Evolutionary conservation across 2,888 invertebrate genomes (phyloP), one percentile per base, ranked within the genome.

Genomic region (Heliconius cydno): DNA sequence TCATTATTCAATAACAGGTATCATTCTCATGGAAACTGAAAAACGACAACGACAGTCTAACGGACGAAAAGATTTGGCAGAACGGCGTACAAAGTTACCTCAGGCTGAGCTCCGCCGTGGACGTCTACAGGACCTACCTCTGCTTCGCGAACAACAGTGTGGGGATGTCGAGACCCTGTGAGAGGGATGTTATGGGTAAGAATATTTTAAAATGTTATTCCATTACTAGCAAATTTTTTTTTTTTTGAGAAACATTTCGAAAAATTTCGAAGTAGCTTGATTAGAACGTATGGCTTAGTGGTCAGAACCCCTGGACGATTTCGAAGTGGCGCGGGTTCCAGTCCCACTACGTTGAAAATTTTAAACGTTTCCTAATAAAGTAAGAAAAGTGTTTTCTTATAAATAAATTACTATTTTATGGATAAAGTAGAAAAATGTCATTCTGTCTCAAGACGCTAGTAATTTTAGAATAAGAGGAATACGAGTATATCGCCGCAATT

Each of bases 91-190:
- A 92, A 84, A 96, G 96, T 86, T 95, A 96, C 90, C 96, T 98
- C 0, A 86, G 86, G 0, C 88, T 95, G 5, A 90, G 91, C 65
- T 84, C 90, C 5, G 86, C 89, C n/a, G 96, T 96, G 22, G 91
- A 90, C 22, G 90, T 91, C 0, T 95, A 96, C 87, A 96, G 98
- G 80, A 98, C 97, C 7, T 98, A 98, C 91, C 96, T 97, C 79
- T 98, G 98, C 91, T 96, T 96, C 85, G 98, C 98, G 38, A 98
- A 97, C 90, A 98, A 98, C 93, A 95, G 97, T 7, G 97, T 98
- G 22, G 98, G 98, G 3, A 87, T 88, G 80, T 96, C 97, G 28
- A 87, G 95, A 68, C 94, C 96, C 6, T 97, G 97, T 88, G 96
- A 97, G 88, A 92, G 96, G 80, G 96, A 96, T 88, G 97, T 97